A percentile compares a stretch with the other conserved stretches of the same genome.
phyloP scores from a whole-genome alignment of 2,113 vertebrate species.

The Cettia cetti region DNA sequence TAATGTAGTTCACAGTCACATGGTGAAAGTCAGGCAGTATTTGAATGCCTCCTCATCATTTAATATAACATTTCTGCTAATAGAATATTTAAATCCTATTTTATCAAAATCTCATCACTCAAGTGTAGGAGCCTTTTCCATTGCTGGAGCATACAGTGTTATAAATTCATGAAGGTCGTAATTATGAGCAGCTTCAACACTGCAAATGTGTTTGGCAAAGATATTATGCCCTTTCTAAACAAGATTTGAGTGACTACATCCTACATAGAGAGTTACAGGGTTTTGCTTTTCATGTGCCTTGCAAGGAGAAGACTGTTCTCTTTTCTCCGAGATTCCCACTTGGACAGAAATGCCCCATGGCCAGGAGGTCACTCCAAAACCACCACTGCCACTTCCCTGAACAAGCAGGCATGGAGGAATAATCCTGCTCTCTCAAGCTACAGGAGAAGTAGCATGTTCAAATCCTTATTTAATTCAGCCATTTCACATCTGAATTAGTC shows the following conservation, averaged over 20 bases:
- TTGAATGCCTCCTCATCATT: slow-evolving; percentile 47
- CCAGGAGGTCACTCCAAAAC: neutral
- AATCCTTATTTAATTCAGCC: neutral
- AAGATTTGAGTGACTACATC: neutral
- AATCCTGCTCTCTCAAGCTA: neutral
- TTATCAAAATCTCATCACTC: slow-evolving; percentile 47
- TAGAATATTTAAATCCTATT: slow-evolving; percentile 46
- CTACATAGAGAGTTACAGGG: neutral
- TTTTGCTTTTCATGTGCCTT: neutral
- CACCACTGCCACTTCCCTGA: neutral
- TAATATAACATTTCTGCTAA: slow-evolving; percentile 11
- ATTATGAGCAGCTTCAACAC: slow-evolving; percentile 9
- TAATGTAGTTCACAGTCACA: slow-evolving; percentile 58
- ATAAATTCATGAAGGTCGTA: slow-evolving; percentile 30
- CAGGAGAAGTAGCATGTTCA: neutral
- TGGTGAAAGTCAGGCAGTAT: slow-evolving; percentile 16
- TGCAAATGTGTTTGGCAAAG: slow-evolving; percentile 19
- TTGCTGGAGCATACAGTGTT: slow-evolving; percentile 14
- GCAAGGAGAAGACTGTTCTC: neutral
- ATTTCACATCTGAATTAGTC: neutral
- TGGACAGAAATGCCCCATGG: neutral
- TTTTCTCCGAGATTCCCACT: neutral
- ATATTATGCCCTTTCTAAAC: slow-evolving; percentile 22
- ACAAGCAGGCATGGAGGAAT: neutral
- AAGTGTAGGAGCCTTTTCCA: slow-evolving; percentile 32